These are phyloP conservation scores for Pampusana beccarii DNA, from an alignment of 2,113 vertebrate genomes.

Conservation along the genomic window DNA sequence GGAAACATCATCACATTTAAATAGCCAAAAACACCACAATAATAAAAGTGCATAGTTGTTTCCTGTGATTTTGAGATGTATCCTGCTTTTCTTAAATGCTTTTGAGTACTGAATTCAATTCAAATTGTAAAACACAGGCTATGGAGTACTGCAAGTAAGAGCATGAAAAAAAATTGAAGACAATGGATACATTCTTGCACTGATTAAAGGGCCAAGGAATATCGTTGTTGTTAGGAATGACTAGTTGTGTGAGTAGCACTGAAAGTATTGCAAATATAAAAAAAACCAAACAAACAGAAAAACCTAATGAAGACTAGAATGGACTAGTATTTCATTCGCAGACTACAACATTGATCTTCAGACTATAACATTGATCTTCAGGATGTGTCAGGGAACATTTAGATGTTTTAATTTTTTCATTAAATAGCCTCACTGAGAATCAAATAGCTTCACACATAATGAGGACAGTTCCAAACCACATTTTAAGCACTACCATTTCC, in stretches of 20 bases:
- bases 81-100: neutral
- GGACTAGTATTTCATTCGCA: neutral
- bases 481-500: neutral
- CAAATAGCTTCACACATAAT: neutral
- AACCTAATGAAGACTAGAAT: neutral
- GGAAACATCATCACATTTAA: neutral
- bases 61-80: neutral
- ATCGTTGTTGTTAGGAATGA: neutral
- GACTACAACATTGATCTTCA: neutral
- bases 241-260: neutral
- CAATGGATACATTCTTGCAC: neutral
- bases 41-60: neutral
- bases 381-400: neutral
- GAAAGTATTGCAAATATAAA: neutral
- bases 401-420: neutral
- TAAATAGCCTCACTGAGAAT: neutral
- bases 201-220: neutral
- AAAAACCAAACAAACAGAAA: neutral
- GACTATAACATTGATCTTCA: too few species aligned
- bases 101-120: neutral
- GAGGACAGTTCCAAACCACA: neutral
- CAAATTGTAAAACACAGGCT: neutral
- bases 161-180: neutral
- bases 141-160: neutral
- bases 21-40: fast-evolving